Percentiles rank a stretch among this genome's conserved stretches.
phyloP scores from a whole-genome alignment of 2,888 invertebrate species.

The Cantharis flavilabris region DNA sequence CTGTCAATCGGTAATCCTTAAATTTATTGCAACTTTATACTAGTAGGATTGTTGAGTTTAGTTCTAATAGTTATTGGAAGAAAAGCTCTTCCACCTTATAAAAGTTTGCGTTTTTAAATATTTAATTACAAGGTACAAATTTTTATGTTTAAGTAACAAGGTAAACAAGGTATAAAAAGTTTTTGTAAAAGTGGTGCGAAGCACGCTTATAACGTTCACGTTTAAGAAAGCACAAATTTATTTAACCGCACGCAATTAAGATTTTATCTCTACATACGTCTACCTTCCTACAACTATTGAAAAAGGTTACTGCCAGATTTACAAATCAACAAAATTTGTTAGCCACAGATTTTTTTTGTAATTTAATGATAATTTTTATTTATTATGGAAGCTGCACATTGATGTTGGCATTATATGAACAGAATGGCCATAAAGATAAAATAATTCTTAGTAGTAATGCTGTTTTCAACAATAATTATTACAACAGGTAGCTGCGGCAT shows the following conservation, averaged over 20 bases:
- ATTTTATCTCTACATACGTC: constrained; percentile 14
- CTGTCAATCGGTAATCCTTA: constrained; percentile 52
- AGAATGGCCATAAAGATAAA: neutral
- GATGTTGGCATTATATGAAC: neutral
- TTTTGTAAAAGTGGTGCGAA: constrained; percentile 1
- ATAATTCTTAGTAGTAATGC: constrained; percentile 1
- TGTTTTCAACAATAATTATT: constrained; percentile 10
- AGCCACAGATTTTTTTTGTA: constrained; percentile 10
- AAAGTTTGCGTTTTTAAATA: neutral
- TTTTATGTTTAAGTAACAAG: constrained; percentile 1
- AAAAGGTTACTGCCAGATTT: neutral
- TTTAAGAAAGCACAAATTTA: constrained; percentile 13
- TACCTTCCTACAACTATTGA: constrained; percentile 1
- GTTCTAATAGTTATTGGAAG: constrained; percentile 9
- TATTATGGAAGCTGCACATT: neutral
- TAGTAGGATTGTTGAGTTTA: constrained; percentile 22
- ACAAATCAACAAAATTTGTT: constrained; percentile 4
- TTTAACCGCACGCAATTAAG: constrained; percentile 13
- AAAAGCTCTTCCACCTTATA: neutral
- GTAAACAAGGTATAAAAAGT: neutral
- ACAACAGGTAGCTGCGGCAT: constrained; percentile 13
- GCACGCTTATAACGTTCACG: constrained; percentile 10
- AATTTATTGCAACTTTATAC: constrained; percentile 53
- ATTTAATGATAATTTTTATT: neutral
- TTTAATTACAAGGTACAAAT: neutral